Conservation (phyloP, 2,888 invertebrate genomes). For the Polylopha cassiicola region DNA sequence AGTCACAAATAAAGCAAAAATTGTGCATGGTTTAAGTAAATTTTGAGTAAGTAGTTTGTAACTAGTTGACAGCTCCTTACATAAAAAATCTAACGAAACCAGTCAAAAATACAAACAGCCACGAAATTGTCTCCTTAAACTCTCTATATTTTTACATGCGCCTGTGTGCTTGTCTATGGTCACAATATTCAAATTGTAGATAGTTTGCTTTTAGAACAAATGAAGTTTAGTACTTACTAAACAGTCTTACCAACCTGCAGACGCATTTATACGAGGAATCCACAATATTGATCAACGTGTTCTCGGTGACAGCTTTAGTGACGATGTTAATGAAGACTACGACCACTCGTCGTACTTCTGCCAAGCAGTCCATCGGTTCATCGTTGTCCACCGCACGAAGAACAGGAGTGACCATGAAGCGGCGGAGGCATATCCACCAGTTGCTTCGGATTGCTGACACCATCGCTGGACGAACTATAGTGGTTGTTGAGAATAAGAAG, state of each 20-base stretch:
- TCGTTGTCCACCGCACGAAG: conserved; percentile 79
- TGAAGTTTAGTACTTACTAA: too few relatives aligned
- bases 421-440: conserved; percentile 63
- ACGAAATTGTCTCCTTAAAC: too few relatives aligned
- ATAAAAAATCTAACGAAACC: too few relatives aligned
- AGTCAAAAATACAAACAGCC: too few relatives aligned
- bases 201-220: too few relatives aligned
- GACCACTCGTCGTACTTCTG: conserved; percentile 84
- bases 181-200: too few relatives aligned
- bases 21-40: too few relatives aligned
- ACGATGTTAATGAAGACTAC: conserved; percentile 82
- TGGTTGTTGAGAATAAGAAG: conserved; percentile 11
- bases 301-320: conserved; percentile 51
- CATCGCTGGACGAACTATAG: conserved; percentile 53
- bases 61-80: too few relatives aligned
- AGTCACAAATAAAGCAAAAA: too few relatives aligned
- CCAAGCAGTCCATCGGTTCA: conserved; percentile 83
- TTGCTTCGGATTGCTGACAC: conserved; percentile 41
- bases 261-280: conserved; percentile 66
- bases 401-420: conserved; percentile 78
- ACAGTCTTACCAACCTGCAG: conserved; percentile 34
- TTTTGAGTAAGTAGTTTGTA: too few relatives aligned
- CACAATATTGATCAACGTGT: conserved; percentile 65
- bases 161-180: too few relatives aligned
- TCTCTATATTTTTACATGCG: too few relatives aligned